A percentile compares a stretch with the other conserved stretches of the same genome.
Evolutionary conservation across 2,797 vertebrate species (phyloP).

Genomic region (Varecia variegata): DNA sequence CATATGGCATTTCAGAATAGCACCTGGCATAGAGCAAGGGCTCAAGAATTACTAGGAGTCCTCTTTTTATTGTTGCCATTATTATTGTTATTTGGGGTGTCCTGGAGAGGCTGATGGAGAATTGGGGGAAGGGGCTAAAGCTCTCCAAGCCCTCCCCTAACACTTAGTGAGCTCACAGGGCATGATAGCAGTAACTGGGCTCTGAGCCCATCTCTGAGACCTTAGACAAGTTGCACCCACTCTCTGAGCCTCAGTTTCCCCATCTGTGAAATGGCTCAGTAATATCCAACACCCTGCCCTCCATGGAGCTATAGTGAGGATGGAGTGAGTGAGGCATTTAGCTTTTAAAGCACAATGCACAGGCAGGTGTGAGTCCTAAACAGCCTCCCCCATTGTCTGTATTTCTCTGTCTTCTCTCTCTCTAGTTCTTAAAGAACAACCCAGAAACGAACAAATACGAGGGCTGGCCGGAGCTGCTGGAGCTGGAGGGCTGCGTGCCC

Average conservation of each 20-base stretch:
- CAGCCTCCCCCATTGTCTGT: background rate
- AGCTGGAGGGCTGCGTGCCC: slow-evolving; percentile 90
- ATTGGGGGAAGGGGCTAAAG: background rate
- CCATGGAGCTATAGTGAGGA: background rate
- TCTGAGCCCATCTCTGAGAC: background rate
- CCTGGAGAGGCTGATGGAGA: background rate
- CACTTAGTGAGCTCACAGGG: accelerated
- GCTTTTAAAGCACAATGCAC: background rate
- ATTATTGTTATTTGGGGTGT: background rate
- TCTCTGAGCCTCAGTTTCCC: background rate
- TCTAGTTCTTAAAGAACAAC: slow-evolving; percentile 86
- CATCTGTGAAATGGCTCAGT: background rate
- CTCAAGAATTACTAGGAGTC: background rate
- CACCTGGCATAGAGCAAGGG: background rate
- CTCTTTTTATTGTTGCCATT: background rate
- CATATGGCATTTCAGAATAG: background rate
- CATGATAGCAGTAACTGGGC: background rate
- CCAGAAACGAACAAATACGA: slow-evolving; percentile 86
- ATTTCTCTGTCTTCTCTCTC: background rate
- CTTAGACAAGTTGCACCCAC: background rate
- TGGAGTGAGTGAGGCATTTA: background rate
- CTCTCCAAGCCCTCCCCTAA: background rate
- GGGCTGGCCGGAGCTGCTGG: slow-evolving; percentile 88
- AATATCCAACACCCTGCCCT: accelerated
- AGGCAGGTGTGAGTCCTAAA: background rate